A percentile compares a stretch with the other conserved stretches of the same genome.
Conservation (phyloP, 2,888 invertebrate species). For the Acheta domesticus region DNA sequence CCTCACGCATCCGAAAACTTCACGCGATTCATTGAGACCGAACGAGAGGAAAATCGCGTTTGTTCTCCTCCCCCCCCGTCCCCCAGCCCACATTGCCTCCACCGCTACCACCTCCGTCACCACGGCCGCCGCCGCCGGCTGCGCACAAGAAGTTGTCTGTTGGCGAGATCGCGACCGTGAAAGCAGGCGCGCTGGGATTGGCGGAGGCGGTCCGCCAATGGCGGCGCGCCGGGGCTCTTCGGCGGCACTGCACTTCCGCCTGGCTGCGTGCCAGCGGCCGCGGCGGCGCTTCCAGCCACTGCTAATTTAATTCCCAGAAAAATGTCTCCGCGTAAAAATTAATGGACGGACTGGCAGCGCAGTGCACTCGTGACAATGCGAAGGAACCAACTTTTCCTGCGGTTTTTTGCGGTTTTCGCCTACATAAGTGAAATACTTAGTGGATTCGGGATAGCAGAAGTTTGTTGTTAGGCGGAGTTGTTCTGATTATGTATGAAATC, state of each 20-base stretch:
- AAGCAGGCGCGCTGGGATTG: slow-evolving; percentile 20
- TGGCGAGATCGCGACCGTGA: slow-evolving; percentile 12
- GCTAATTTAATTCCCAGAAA: background rate
- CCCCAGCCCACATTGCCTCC: background rate
- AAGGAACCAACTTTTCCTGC: too few species aligned
- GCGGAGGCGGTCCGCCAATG: background rate
- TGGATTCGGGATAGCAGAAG: too few species aligned
- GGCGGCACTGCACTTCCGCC: slow-evolving; percentile 20
- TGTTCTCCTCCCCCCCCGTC: background rate
- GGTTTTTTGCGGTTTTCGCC: too few species aligned
- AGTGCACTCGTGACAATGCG: too few species aligned
- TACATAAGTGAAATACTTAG: too few species aligned
- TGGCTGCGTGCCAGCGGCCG: background rate
- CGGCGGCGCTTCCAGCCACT: slow-evolving; percentile 12
- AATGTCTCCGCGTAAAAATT: too few species aligned
- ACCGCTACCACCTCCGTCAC: background rate
- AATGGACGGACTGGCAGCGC: too few species aligned
- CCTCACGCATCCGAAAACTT: too few species aligned
- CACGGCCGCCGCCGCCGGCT: background rate
- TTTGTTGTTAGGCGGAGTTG: too few species aligned
- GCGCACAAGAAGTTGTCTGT: slow-evolving; percentile 9
- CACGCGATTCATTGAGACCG: background rate
- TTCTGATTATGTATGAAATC: too few species aligned
- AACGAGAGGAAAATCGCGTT: background rate
- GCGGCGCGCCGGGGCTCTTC: slow-evolving; percentile 20